Conservation (phyloP, 30 jellyfish, hydroid and myxozoan species). For the Pseudorhiza aurosa region DNA sequence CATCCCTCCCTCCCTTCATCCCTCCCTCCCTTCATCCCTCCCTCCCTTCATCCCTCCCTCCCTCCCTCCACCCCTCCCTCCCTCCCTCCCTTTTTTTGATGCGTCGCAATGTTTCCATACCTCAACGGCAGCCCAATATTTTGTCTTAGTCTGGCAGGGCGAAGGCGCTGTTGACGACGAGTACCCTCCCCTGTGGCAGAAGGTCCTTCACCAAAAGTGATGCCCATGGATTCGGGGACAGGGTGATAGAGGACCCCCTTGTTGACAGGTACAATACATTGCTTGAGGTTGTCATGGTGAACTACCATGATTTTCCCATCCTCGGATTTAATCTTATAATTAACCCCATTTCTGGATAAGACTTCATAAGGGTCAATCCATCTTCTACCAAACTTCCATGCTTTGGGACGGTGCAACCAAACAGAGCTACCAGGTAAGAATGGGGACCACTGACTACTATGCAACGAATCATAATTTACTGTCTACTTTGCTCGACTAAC, state of each 20-base stretch:
- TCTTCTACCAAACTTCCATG: constrained; percentile 40
- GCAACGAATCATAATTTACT: constrained; percentile 1
- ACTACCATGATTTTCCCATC: constrained; percentile 14
- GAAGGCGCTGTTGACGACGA: too few species aligned
- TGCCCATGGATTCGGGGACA: neutral
- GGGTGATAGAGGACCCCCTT: neutral
- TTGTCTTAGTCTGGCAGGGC: too few species aligned
- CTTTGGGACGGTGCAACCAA: constrained; percentile 20
- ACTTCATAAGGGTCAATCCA: constrained; percentile 26
- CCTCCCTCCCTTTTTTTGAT: too few species aligned
- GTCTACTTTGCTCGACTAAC: constrained; percentile 5
- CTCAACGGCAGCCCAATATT: too few species aligned
- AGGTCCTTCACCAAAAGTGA: neutral
- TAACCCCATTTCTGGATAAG: constrained; percentile 22
- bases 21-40: too few species aligned
- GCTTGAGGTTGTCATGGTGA: constrained; percentile 34
- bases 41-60: too few species aligned
- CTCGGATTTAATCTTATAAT: constrained; percentile 5
- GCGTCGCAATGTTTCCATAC: too few species aligned
- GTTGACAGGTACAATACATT: constrained; percentile 7
- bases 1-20: too few species aligned
- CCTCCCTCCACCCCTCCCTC: too few species aligned
- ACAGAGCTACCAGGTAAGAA: constrained; percentile 21
- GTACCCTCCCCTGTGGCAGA: too few species aligned
- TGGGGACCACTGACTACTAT: constrained; percentile 16